Percentiles rank a stretch among this genome's conserved stretches.
Evolutionary conservation across 2,888 invertebrate genomes (phyloP).

Genomic region (Megamerina dolium): DNA sequence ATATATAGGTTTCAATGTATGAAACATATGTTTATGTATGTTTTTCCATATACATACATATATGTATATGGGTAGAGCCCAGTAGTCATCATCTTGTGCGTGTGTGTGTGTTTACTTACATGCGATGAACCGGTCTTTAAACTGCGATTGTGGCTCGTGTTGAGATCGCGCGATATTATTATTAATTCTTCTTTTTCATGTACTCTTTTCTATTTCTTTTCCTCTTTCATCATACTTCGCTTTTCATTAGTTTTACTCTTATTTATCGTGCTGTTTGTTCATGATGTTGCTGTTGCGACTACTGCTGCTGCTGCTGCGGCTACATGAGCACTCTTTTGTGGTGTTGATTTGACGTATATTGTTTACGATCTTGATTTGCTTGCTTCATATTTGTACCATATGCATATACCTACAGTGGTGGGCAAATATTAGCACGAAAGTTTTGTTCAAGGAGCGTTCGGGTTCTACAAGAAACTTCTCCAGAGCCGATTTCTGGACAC

Average conservation of each 20-base stretch:
- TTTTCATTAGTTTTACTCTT: neutral
- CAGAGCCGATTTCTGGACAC: no score
- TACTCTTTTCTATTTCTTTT: slow-evolving; percentile 2
- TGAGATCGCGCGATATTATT: slow-evolving; percentile 13
- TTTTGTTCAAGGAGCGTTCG: no score
- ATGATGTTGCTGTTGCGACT: no score
- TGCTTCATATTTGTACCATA: neutral
- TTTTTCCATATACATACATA: no score
- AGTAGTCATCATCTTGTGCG: no score
- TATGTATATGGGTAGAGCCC: no score
- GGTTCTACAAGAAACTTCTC: no score
- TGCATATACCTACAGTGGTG: no score
- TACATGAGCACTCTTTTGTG: neutral
- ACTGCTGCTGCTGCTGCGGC: neutral
- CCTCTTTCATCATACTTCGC: slow-evolving; percentile 2
- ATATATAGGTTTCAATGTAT: no score
- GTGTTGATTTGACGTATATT: slow-evolving; percentile 1
- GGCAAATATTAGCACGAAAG: no score
- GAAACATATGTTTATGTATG: no score
- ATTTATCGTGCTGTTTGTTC: neutral
- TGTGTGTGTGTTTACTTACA: no score
- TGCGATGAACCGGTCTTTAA: slow-evolving; percentile 6
- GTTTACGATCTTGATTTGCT: slow-evolving; percentile 8
- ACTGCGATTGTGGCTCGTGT: slow-evolving; percentile 12
- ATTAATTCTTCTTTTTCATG: neutral